These are phyloP conservation scores for Pheosia gnoma DNA, from an alignment of 2,888 invertebrate genomes.

Conservation along the genomic window DNA sequence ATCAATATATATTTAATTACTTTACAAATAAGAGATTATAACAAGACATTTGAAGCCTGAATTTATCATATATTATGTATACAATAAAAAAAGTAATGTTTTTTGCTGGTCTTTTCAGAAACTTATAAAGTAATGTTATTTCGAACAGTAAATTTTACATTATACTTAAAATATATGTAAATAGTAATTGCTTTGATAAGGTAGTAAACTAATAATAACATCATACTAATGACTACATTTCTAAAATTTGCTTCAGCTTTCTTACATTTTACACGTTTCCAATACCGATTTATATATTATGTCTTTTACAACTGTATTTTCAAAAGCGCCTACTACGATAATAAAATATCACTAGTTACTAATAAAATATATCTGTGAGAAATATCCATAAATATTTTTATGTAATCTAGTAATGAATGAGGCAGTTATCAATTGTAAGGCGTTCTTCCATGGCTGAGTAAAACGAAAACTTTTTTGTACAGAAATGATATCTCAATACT, in stretches of 20 bases:
- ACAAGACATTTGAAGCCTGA: neutral
- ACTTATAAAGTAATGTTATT: neutral
- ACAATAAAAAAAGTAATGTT: neutral
- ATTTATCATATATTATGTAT: neutral
- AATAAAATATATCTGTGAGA: constrained; percentile 29
- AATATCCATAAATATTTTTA: constrained; percentile 41
- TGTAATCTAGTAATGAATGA: constrained; percentile 30
- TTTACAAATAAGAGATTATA: too few species aligned
- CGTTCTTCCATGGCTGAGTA: constrained; percentile 27
- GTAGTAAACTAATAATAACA: neutral
- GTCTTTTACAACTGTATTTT: neutral
- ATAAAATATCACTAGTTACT: constrained; percentile 22
- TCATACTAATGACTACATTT: neutral
- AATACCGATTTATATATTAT: neutral
- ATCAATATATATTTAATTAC: too few species aligned
- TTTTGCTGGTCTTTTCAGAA: neutral
- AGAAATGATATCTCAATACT: constrained; percentile 26
- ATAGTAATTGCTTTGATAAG: neutral
- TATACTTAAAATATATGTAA: neutral
- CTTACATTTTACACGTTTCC: neutral
- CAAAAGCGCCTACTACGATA: neutral
- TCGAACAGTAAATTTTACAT: neutral
- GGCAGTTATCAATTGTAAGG: constrained; percentile 32
- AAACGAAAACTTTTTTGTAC: constrained; percentile 30
- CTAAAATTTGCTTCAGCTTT: neutral